Percentiles rank a stretch among this genome's conserved stretches.
Conservation (phyloP, 2,113 vertebrate species). For the Garra rufa region DNA sequence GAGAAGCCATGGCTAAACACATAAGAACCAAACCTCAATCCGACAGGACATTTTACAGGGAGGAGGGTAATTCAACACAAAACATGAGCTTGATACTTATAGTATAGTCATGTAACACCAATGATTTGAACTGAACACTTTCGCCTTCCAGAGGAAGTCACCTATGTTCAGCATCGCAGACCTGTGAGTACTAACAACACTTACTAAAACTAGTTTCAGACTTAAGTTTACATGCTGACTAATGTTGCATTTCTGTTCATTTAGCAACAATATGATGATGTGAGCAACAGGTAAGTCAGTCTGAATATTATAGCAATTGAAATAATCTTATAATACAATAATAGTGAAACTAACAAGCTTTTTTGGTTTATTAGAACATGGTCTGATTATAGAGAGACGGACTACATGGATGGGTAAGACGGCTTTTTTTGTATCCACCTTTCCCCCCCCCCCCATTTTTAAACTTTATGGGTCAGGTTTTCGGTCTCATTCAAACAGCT, state of each 20-base stretch:
- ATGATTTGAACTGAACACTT: neutral
- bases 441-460: no score
- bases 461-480: no score
- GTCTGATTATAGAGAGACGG: conserved; percentile 56
- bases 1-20: conserved; percentile 70
- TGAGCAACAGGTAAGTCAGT: neutral
- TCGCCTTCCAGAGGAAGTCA: conserved; percentile 70
- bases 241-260: neutral
- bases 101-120: neutral
- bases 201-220: neutral
- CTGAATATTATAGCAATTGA: neutral
- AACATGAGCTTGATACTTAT: neutral
- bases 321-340: neutral
- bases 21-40: conserved; percentile 47
- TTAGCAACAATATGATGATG: neutral
- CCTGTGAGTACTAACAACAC: conserved; percentile 12
- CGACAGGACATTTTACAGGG: conserved; percentile 72
- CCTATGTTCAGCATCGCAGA: conserved; percentile 62
- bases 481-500: no score
- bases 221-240: neutral
- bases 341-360: neutral
- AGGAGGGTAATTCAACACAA: conserved; percentile 64
- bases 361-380: conserved; percentile 7
- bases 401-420: conserved; percentile 65
- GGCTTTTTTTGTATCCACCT: neutral